Conservation (phyloP, 2,888 invertebrate genomes). For the Drosophila antonietae region DNA sequence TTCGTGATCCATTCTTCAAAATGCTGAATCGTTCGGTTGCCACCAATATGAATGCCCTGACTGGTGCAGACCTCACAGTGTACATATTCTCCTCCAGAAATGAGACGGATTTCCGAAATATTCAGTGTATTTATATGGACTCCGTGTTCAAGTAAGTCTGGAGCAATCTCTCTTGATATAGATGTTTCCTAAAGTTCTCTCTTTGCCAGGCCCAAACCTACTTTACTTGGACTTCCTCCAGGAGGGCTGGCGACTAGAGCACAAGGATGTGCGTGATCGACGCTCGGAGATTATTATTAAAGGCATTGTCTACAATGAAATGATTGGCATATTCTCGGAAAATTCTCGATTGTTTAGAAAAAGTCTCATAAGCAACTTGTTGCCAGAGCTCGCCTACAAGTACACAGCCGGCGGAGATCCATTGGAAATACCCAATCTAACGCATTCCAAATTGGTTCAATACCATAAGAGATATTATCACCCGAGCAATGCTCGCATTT, state of each 20-base stretch:
- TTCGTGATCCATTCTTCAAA: constrained; percentile 97
- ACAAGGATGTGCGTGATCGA: constrained; percentile 89
- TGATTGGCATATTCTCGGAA: constrained; percentile 98
- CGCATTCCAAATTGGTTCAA: constrained; percentile 90
- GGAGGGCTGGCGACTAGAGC: constrained; percentile 97
- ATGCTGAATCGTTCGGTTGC: constrained; percentile 96
- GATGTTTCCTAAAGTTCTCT: background rate
- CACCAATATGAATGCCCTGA: constrained; percentile 98
- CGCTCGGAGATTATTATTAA: constrained; percentile 92
- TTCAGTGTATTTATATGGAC: constrained; percentile 96
- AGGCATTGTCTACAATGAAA: constrained; percentile 98
- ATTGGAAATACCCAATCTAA: constrained; percentile 92
- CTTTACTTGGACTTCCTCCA: constrained; percentile 94
- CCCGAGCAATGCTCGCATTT: constrained; percentile 95
- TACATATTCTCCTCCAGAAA: constrained; percentile 98
- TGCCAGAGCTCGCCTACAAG: constrained; percentile 95
- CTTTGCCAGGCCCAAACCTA: constrained; percentile 89
- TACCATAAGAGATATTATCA: constrained; percentile 96
- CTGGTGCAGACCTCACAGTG: constrained; percentile 94
- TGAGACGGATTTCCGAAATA: constrained; percentile 91
- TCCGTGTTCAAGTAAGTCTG: constrained; percentile 89
- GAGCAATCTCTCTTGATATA: background rate
- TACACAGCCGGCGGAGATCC: constrained; percentile 96
- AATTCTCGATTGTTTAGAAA: constrained; percentile 92
- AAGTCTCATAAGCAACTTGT: constrained; percentile 88